phyloP scores from a whole-genome alignment of 1,140 invertebrate species.

The Piezodorus guildinii region DNA sequence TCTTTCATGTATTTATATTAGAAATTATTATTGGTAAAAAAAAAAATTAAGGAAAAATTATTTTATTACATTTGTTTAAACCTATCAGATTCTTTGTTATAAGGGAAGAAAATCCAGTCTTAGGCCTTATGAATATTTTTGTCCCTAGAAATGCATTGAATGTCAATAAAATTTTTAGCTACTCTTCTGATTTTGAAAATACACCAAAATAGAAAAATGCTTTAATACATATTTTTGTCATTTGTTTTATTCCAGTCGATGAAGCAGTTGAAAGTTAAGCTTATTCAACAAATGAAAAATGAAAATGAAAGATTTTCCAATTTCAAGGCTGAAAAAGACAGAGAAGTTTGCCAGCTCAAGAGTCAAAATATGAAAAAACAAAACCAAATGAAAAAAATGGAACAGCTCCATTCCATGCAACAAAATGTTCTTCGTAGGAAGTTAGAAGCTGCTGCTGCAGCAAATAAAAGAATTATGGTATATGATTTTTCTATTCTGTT shows the following conservation, averaged over 20 bases:
- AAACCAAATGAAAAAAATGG: slow-evolving; percentile 64
- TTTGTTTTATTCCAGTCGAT: slow-evolving; percentile 37
- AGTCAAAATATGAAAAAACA: slow-evolving; percentile 69
- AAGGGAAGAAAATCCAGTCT: no score
- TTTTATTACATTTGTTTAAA: no score
- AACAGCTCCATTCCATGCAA: slow-evolving; percentile 63
- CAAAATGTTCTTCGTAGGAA: slow-evolving; percentile 75
- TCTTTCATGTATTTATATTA: no score
- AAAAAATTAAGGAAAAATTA: no score
- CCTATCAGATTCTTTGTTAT: no score
- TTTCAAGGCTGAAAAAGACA: slow-evolving; percentile 67
- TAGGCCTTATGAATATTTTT: no score
- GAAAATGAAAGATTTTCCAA: slow-evolving; percentile 70
- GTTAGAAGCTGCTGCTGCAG: slow-evolving; percentile 66
- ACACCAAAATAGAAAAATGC: background rate
- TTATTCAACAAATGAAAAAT: slow-evolving; percentile 72
- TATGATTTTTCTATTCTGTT: background rate
- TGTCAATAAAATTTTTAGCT: no score
- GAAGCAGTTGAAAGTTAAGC: slow-evolving; percentile 69
- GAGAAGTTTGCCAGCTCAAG: slow-evolving; percentile 62
- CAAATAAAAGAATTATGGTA: slow-evolving; percentile 62
- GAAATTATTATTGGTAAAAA: no score
- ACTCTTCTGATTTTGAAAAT: background rate
- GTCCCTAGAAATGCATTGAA: no score
- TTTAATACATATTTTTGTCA: background rate